Evolutionary conservation across 2,888 invertebrate genomes (phyloP).

Genomic region (Ophion costatus): DNA sequence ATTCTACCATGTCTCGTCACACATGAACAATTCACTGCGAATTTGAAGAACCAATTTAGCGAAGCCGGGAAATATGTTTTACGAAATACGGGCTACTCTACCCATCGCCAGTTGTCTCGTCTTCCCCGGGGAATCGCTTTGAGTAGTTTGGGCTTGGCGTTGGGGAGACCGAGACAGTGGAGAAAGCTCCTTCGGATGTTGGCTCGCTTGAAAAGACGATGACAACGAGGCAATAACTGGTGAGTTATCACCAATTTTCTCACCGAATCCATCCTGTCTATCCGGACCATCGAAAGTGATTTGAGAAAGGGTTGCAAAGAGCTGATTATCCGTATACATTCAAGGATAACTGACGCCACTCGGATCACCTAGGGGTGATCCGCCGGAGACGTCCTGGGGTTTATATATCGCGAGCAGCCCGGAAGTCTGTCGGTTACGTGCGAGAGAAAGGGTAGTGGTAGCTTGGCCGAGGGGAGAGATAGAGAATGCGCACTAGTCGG

Average conservation of each 20-base stretch:
- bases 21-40: too few species aligned
- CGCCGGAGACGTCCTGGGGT: conserved; percentile 38
- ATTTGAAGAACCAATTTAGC: conserved; percentile 1
- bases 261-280: neutral
- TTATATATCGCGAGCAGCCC: conserved; percentile 8
- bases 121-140: too few species aligned
- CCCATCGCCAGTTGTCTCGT: too few species aligned
- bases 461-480: conserved; percentile 36
- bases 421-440: conserved; percentile 49
- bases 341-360: conserved; percentile 52
- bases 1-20: too few species aligned
- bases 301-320: conserved; percentile 9
- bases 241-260: too few species aligned
- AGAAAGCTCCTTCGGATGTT: too few species aligned
- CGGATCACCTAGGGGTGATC: conserved; percentile 58
- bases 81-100: neutral
- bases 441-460: neutral
- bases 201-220: too few species aligned
- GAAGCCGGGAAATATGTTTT: neutral
- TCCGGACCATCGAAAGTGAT: neutral
- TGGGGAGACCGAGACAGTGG: too few species aligned
- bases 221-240: too few species aligned
- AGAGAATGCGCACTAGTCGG: neutral
- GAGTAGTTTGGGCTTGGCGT: too few species aligned
- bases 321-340: conserved; percentile 45